Conservation (phyloP, 2,888 invertebrate genomes). For the Epirrhoe alternata region DNA sequence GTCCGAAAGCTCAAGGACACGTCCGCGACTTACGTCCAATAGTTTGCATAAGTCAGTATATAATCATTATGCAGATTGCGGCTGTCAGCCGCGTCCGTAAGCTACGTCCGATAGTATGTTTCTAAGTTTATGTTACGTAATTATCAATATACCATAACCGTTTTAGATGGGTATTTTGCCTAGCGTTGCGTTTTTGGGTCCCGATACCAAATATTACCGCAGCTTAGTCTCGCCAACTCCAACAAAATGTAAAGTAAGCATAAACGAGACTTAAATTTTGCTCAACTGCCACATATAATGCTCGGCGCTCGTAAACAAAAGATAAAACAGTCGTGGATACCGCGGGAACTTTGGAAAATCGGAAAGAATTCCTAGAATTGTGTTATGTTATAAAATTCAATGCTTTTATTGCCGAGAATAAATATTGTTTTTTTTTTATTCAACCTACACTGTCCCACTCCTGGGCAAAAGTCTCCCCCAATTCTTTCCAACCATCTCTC, state of each 20-base stretch:
- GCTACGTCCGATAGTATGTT: no score
- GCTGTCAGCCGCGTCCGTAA: no score
- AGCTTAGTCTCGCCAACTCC: constrained; percentile 38
- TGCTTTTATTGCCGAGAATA: no score
- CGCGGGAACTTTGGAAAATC: constrained; percentile 22
- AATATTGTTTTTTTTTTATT: no score
- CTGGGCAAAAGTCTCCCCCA: no score
- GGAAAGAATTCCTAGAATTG: constrained; percentile 27
- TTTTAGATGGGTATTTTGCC: background rate
- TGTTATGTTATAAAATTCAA: constrained; percentile 1
- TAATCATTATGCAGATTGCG: no score
- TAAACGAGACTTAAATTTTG: constrained; percentile 58
- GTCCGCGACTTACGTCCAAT: no score
- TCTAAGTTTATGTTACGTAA: no score
- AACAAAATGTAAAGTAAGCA: constrained; percentile 57
- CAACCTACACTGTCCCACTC: no score
- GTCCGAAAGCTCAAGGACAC: no score
- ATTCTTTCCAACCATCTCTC: no score
- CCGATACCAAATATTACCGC: background rate
- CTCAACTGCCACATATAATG: constrained; percentile 59
- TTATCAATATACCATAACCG: background rate
- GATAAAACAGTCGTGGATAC: constrained; percentile 51
- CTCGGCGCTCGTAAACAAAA: constrained; percentile 56
- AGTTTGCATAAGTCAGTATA: no score
- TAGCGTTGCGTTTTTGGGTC: constrained; percentile 10